Evolutionary conservation across 2,113 vertebrate genomes (phyloP).

Genomic region (Dolichotis patagonum): DNA sequence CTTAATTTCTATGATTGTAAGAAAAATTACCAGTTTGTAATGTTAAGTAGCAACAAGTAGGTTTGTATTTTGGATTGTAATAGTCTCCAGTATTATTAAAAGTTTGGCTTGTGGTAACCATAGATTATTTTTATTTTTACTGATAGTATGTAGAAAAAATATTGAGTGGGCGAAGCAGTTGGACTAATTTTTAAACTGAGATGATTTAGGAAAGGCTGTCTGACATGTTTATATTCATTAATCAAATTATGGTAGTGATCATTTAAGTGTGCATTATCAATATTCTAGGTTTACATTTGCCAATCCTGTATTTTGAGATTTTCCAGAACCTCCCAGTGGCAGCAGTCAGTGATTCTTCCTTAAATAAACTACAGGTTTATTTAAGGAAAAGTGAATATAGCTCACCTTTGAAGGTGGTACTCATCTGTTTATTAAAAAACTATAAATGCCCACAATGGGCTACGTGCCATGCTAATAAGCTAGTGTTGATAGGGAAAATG

Average conservation of each 20-base stretch:
- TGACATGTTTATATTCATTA: constrained; percentile 52
- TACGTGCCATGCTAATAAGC: fast-evolving
- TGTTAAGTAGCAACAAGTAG: not conserved
- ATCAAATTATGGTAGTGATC: constrained; percentile 29
- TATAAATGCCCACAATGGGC: not conserved
- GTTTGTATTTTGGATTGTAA: not conserved
- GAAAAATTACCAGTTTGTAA: not conserved
- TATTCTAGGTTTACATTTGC: constrained; percentile 12
- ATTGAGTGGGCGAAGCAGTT: constrained; percentile 29
- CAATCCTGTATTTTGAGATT: not conserved
- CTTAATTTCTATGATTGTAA: not conserved
- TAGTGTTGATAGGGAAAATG: not conserved
- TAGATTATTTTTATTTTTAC: not conserved
- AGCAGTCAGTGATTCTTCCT: not conserved
- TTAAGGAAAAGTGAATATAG: too few species aligned
- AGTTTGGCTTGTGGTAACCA: not conserved
- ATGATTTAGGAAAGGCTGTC: not conserved
- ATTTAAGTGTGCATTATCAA: constrained; percentile 47
- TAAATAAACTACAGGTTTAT: not conserved
- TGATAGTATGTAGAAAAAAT: not conserved
- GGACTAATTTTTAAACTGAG: constrained; percentile 47
- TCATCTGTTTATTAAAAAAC: not conserved
- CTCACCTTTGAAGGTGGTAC: constrained; percentile 1
- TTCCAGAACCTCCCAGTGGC: constrained; percentile 35
- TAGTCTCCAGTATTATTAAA: not conserved